These are phyloP conservation scores for Drosophila arawakana DNA, from an alignment of 1,140 invertebrate genomes.

Conservation along the genomic window DNA sequence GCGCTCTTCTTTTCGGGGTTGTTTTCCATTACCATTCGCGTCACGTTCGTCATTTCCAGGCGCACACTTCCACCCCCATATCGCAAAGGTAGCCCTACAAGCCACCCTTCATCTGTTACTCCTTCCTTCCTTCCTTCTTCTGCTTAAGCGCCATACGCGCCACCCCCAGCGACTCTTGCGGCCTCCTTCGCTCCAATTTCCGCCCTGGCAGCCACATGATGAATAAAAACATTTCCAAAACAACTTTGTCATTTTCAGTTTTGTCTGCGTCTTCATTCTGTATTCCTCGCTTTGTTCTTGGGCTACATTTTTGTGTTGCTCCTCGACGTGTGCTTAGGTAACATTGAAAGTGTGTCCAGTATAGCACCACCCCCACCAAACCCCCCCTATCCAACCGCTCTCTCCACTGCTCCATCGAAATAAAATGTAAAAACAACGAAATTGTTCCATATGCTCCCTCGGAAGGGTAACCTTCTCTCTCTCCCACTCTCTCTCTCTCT, in stretches of 20 bases:
- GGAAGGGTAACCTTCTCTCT: conserved; percentile 2
- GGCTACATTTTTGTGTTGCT: conserved; percentile 67
- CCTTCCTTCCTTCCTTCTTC: not conserved
- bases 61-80: conserved; percentile 17
- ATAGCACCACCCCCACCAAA: not conserved
- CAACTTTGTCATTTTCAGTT: conserved; percentile 48
- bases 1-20: conserved; percentile 51
- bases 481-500: conserved; percentile 2
- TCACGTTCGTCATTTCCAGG: conserved; percentile 42
- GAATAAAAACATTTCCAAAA: conserved; percentile 78
- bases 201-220: conserved; percentile 50
- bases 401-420: conserved; percentile 33
- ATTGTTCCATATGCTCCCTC: conserved; percentile 65
- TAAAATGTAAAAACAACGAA: conserved; percentile 82
- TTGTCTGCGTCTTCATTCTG: conserved; percentile 6
- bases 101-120: not conserved
- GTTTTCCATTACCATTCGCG: conserved; percentile 42
- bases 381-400: no score
- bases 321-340: conserved; percentile 63
- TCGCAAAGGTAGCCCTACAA: not conserved
- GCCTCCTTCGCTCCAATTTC: not conserved
- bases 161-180: not conserved
- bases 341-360: conserved; percentile 36
- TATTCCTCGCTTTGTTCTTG: conserved; percentile 14
- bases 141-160: not conserved